Percentiles rank a stretch among this genome's conserved stretches.
phyloP scores from a whole-genome alignment of 2,113 vertebrate genomes.

The Myrmecophaga tridactyla region DNA sequence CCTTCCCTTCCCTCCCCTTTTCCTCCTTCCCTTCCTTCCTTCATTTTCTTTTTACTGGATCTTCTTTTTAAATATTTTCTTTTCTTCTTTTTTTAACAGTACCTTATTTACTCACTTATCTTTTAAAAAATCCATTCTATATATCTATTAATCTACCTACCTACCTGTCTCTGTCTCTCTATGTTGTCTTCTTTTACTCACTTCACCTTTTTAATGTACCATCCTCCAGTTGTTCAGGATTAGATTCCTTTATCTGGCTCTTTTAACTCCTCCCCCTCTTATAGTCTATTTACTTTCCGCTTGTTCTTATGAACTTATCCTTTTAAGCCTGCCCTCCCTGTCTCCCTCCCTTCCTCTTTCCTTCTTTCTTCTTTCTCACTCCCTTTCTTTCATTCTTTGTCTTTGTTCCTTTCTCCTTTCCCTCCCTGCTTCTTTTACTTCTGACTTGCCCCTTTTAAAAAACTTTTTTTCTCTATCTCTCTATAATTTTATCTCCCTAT shows the following conservation, averaged over 20 bases:
- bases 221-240: too few relatives aligned
- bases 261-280: background rate
- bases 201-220: background rate
- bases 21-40: background rate
- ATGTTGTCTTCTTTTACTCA: background rate
- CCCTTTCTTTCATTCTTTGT: too few relatives aligned
- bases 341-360: background rate
- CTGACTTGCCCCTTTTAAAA: too few relatives aligned
- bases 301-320: background rate
- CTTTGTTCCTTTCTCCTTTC: too few relatives aligned
- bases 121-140: too few relatives aligned
- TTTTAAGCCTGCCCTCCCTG: background rate
- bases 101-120: too few relatives aligned
- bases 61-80: background rate
- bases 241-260: too few relatives aligned
- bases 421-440: too few relatives aligned
- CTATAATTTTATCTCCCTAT: background rate
- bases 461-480: too few relatives aligned
- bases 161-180: background rate
- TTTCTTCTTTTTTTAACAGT: background rate
- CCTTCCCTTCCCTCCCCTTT: too few relatives aligned
- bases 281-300: background rate
- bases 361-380: background rate
- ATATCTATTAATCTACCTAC: too few relatives aligned
- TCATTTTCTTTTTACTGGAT: background rate